Percentiles rank a stretch among this genome's conserved stretches.
Evolutionary conservation across 2,113 vertebrate species (phyloP).

Genomic region (Camelus dromedarius): DNA sequence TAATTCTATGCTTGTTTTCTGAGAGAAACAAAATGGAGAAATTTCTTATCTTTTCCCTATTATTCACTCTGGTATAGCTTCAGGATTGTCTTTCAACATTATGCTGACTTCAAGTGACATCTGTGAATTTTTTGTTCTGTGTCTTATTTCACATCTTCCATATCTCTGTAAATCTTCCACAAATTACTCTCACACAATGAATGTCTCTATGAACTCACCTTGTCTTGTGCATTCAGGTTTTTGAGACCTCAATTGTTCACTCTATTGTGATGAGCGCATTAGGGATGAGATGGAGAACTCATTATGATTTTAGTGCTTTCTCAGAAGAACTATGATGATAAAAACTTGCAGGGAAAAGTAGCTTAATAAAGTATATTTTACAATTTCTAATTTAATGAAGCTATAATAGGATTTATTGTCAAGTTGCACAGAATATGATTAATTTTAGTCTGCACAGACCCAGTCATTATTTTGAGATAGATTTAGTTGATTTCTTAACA

Average conservation of each 20-base stretch:
- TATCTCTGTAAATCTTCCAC: conserved; percentile 14
- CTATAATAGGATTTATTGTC: conserved; percentile 67
- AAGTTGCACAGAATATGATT: conserved; percentile 58
- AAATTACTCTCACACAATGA: conserved; percentile 7
- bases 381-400: conserved; percentile 66
- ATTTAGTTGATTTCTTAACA: conserved; percentile 69
- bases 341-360: conserved; percentile 41
- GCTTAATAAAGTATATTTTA: conserved; percentile 65
- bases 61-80: conserved; percentile 40
- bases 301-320: conserved; percentile 63
- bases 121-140: conserved; percentile 55
- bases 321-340: conserved; percentile 58
- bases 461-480: conserved; percentile 70
- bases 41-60: not conserved
- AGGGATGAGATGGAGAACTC: conserved; percentile 42
- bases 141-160: conserved; percentile 36
- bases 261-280: conserved; percentile 68
- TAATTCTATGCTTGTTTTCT: not conserved
- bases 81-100: conserved; percentile 33
- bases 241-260: conserved; percentile 60
- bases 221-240: conserved; percentile 43
- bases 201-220: conserved; percentile 54
- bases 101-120: conserved; percentile 20
- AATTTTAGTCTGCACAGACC: conserved; percentile 54
- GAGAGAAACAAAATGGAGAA: not conserved